Evolutionary conservation across 1,140 invertebrate species (phyloP).

Genomic region (Pomacea maculata): DNA sequence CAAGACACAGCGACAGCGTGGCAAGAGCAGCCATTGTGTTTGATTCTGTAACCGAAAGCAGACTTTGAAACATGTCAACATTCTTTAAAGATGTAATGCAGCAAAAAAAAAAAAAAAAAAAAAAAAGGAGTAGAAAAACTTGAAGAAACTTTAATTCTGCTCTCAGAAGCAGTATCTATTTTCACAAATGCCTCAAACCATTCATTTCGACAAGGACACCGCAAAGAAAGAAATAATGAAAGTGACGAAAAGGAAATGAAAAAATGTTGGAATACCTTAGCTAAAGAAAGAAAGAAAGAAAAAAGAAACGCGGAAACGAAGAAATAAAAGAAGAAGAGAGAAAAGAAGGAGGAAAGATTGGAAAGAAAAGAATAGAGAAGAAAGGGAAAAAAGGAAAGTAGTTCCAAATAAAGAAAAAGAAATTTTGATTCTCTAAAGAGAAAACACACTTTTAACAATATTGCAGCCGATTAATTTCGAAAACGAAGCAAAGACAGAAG

Average conservation of each 20-base stretch:
- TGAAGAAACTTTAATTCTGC: too few relatives aligned
- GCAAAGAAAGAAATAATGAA: background rate
- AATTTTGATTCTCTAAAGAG: background rate
- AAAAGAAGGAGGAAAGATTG: background rate
- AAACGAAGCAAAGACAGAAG: background rate
- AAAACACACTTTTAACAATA: background rate
- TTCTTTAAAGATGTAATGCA: background rate
- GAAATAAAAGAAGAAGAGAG: background rate
- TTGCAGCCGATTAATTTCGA: background rate
- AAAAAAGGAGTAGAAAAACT: background rate
- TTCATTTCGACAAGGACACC: too few relatives aligned
- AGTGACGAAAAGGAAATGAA: background rate
- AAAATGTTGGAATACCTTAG: background rate
- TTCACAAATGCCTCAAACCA: too few relatives aligned
- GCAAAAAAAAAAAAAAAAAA: background rate
- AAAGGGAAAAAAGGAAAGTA: too few relatives aligned
- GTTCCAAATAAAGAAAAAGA: too few relatives aligned
- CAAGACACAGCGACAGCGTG: background rate
- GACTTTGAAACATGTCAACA: background rate
- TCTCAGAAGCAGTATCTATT: too few relatives aligned
- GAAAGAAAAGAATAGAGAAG: background rate
- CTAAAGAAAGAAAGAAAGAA: background rate
- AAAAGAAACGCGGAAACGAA: background rate
- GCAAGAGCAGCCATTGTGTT: background rate
- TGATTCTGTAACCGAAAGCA: background rate